phyloP scores from a whole-genome alignment of 2,888 invertebrate genomes.

The Apoda limacodes region DNA sequence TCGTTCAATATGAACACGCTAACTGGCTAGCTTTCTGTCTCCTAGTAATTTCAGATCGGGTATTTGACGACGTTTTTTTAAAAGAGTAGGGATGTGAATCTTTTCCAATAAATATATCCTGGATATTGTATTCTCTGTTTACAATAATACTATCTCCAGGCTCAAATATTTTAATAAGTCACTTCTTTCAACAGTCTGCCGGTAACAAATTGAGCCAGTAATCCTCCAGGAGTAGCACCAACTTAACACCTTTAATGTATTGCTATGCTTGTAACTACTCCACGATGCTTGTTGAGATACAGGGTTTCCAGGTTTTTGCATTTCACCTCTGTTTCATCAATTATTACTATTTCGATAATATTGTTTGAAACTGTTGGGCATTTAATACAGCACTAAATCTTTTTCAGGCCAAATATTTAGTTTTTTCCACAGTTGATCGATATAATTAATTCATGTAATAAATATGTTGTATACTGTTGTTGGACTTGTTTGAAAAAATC shows the following conservation, averaged over 20 bases:
- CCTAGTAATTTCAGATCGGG: slow-evolving; percentile 10
- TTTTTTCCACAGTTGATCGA: too few species aligned
- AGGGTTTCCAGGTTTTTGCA: slow-evolving; percentile 15
- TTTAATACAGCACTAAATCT: slow-evolving; percentile 14
- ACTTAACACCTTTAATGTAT: too few species aligned
- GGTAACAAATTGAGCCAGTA: slow-evolving; percentile 18
- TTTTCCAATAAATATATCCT: slow-evolving; percentile 19
- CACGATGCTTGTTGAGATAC: slow-evolving; percentile 13
- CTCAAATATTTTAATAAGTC: slow-evolving; percentile 12
- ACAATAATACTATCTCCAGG: slow-evolving; percentile 18
- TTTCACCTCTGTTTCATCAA: slow-evolving; percentile 18
- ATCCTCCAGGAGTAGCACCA: slow-evolving; percentile 19
- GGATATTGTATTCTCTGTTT: slow-evolving; percentile 21
- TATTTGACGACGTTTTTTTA: slow-evolving; percentile 15
- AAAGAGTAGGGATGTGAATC: slow-evolving; percentile 18
- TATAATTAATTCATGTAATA: too few species aligned
- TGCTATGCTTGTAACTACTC: slow-evolving; percentile 19
- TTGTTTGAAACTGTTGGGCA: slow-evolving; percentile 13
- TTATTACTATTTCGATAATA: slow-evolving; percentile 9
- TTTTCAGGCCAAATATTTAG: too few species aligned
- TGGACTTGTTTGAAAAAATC: slow-evolving; percentile 14
- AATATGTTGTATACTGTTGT: too few species aligned
- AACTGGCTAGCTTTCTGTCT: slow-evolving; percentile 8
- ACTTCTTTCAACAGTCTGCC: slow-evolving; percentile 18
- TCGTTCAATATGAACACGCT: too few species aligned